Conservation (phyloP, 2,113 vertebrate species). For the Melanostigma gelatinosum region DNA sequence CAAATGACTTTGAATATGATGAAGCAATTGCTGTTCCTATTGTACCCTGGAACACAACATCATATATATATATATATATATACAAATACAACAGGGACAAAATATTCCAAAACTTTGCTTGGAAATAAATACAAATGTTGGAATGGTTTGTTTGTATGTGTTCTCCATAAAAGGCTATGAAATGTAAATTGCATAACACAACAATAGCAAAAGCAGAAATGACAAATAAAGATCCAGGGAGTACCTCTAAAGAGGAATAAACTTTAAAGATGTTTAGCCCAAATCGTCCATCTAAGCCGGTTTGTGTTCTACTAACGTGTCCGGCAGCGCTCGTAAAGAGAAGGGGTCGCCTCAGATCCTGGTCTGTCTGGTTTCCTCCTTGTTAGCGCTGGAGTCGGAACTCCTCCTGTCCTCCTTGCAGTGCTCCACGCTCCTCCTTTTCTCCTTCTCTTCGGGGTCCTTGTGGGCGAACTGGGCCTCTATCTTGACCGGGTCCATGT, state of each 20-base stretch:
- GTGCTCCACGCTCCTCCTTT: constrained; percentile 40
- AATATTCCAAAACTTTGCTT: constrained; percentile 55
- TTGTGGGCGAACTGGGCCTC: constrained; percentile 83
- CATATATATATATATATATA: constrained; percentile 16
- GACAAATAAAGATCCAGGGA: no score
- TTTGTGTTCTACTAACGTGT: background rate
- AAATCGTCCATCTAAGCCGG: background rate
- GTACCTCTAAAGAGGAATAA: no score
- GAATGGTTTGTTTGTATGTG: constrained; percentile 33
- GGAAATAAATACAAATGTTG: constrained; percentile 64
- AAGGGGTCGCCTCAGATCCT: constrained; percentile 54
- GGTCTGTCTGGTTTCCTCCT: constrained; percentile 17
- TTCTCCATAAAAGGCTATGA: constrained; percentile 1
- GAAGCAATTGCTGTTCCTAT: background rate
- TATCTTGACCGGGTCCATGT: constrained; percentile 87
- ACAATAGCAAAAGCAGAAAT: no score
- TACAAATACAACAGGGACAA: constrained; percentile 36
- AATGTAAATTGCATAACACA: background rate
- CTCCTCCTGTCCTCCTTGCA: background rate
- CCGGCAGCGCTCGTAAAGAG: background rate
- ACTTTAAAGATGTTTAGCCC: no score
- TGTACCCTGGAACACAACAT: background rate
- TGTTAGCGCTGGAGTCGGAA: constrained; percentile 38
- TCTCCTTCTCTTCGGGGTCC: constrained; percentile 62
- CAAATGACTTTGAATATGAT: constrained; percentile 12